A percentile compares a stretch with the other conserved stretches of the same genome.
These are phyloP conservation scores for Entomobrya proxima DNA, from an alignment of 2,888 invertebrate genomes.

Conservation along the genomic window DNA sequence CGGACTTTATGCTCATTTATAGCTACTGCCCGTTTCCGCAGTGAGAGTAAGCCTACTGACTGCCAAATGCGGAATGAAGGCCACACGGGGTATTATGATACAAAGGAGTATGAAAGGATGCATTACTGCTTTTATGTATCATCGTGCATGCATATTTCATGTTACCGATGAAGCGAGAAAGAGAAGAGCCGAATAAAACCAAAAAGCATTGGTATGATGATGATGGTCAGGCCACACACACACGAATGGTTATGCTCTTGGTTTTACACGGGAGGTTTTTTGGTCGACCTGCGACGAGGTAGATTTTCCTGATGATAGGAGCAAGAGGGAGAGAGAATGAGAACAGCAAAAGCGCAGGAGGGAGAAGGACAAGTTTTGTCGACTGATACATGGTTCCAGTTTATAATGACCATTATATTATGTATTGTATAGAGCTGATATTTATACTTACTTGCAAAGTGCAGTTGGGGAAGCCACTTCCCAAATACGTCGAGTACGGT, in stretches of 20 bases:
- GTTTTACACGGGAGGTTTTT: conserved; percentile 67
- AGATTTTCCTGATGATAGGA: conserved; percentile 61
- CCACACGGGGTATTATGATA: background rate
- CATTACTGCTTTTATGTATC: background rate
- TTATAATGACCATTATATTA: background rate
- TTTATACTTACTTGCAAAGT: conserved; percentile 74
- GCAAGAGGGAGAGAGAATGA: background rate
- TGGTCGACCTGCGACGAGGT: conserved; percentile 66
- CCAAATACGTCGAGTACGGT: conserved; percentile 90
- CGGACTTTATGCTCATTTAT: conserved; percentile 24
- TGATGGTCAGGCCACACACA: conserved; percentile 58
- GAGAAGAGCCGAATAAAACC: conserved; percentile 8
- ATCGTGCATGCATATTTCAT: background rate
- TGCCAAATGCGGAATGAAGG: background rate
- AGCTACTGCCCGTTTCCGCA: background rate
- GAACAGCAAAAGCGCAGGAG: background rate
- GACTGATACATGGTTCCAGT: background rate
- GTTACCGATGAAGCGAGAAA: conserved; percentile 6
- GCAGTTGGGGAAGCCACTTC: conserved; percentile 81
- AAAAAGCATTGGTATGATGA: conserved; percentile 45
- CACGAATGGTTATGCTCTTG: conserved; percentile 66
- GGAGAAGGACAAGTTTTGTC: conserved; percentile 32
- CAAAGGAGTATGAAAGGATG: background rate
- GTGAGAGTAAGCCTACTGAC: background rate
- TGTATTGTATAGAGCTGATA: background rate